phyloP scores from a whole-genome alignment of 2,888 invertebrate genomes.

The Caenorhabditis wallacei region DNA sequence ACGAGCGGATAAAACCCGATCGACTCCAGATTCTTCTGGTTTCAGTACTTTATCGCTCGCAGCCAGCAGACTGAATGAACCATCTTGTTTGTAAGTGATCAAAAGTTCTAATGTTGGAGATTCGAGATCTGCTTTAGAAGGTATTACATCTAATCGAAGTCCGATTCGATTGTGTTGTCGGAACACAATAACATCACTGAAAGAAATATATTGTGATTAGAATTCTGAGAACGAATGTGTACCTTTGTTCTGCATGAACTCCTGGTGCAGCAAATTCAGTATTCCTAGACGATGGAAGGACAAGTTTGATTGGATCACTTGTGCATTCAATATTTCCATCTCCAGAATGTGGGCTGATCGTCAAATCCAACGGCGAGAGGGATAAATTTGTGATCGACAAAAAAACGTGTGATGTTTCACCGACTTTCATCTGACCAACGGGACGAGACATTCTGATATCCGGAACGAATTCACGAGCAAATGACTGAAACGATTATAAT shows the following conservation, averaged over 20 bases:
- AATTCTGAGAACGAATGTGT: not conserved
- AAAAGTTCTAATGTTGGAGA: conserved; percentile 54
- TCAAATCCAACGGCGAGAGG: conserved; percentile 61
- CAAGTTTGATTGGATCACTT: conserved; percentile 34
- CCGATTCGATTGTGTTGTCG: conserved; percentile 73
- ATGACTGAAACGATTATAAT: conserved; percentile 63
- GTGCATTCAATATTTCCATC: conserved; percentile 47
- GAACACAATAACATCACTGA: conserved; percentile 70
- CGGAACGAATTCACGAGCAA: conserved; percentile 74
- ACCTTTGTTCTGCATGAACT: conserved; percentile 57
- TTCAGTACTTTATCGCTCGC: conserved; percentile 46
- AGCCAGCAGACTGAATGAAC: conserved; percentile 50
- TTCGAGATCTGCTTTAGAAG: conserved; percentile 2
- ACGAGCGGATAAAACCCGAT: conserved; percentile 37
- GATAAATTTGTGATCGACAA: conserved; percentile 72
- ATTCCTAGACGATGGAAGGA: conserved; percentile 46
- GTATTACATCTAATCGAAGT: conserved; percentile 67
- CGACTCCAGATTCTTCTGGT: conserved; percentile 46
- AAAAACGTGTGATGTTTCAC: conserved; percentile 63
- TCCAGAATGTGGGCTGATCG: conserved; percentile 32
- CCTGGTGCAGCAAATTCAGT: conserved; percentile 28
- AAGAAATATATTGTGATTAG: not conserved
- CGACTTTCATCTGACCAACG: conserved; percentile 52
- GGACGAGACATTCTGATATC: conserved; percentile 74
- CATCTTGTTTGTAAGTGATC: conserved; percentile 61